These are phyloP conservation scores for Orthosia gothica DNA, from an alignment of 2,888 invertebrate species.

Conservation along the genomic window DNA sequence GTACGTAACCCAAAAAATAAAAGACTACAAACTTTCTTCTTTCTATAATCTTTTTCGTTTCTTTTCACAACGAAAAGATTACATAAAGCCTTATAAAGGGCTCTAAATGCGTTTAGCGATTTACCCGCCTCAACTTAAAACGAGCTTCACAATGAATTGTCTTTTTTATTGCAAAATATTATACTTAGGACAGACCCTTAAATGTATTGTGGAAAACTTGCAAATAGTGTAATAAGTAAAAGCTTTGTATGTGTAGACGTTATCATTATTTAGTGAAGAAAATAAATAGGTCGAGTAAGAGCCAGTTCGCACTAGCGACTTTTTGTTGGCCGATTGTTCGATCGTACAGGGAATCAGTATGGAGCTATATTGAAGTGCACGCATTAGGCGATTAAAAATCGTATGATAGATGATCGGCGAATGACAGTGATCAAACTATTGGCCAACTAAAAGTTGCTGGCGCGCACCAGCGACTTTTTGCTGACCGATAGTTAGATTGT, in stretches of 20 bases:
- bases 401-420: too few relatives aligned
- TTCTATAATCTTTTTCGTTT: slow-evolving; percentile 13
- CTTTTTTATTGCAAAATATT: slow-evolving; percentile 48
- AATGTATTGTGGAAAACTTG: background rate
- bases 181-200: slow-evolving; percentile 1
- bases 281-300: too few relatives aligned
- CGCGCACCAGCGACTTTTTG: too few relatives aligned
- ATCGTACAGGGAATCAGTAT: too few relatives aligned
- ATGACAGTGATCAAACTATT: too few relatives aligned
- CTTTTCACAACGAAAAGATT: slow-evolving; percentile 43
- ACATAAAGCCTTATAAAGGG: slow-evolving; percentile 51
- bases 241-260: background rate
- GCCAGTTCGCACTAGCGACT: too few relatives aligned
- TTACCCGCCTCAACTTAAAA: slow-evolving; percentile 44
- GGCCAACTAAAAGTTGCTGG: too few relatives aligned
- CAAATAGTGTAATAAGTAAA: background rate
- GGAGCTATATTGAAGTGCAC: too few relatives aligned
- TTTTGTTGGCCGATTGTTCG: too few relatives aligned
- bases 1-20: too few relatives aligned
- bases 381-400: too few relatives aligned
- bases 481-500: too few relatives aligned
- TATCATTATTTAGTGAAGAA: background rate
- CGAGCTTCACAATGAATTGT: slow-evolving; percentile 45
- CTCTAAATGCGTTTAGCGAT: slow-evolving; percentile 52
- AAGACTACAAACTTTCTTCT: background rate